A percentile compares a stretch with the other conserved stretches of the same genome.
These are phyloP conservation scores for Ailuropoda melanoleuca DNA, from an alignment of 2,113 vertebrate species.

Conservation along the genomic window DNA sequence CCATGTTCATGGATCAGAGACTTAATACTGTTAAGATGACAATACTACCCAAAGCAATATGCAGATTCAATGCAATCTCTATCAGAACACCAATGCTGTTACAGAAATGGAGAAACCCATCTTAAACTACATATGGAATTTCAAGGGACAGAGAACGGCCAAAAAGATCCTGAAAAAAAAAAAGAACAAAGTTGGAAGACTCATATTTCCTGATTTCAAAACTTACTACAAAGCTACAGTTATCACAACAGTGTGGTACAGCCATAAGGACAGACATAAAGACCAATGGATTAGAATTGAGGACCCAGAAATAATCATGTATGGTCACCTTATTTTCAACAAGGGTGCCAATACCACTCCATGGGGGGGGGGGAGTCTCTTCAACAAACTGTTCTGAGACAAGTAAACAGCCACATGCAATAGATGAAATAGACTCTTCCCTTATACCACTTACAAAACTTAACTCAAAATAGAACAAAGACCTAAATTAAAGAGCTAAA, in stretches of 20 bases:
- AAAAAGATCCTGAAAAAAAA: constrained; percentile 32
- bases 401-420: background rate
- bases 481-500: constrained; percentile 5
- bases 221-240: background rate
- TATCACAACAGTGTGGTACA: constrained; percentile 21
- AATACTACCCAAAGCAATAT: constrained; percentile 36
- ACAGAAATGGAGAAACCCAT: constrained; percentile 34
- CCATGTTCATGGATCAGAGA: background rate
- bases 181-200: constrained; percentile 18
- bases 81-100: background rate
- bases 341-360: background rate
- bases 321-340: constrained; percentile 37
- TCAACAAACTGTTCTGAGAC: background rate
- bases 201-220: constrained; percentile 4
- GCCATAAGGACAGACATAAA: background rate
- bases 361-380: background rate
- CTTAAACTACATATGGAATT: constrained; percentile 24
- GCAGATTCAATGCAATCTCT: constrained; percentile 5
- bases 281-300: constrained; percentile 12
- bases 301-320: background rate
- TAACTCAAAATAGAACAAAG: constrained; percentile 30
- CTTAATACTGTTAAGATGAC: background rate
- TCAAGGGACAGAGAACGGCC: background rate
- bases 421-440: background rate
- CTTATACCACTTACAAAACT: constrained; percentile 1